These are phyloP conservation scores for Chlorodrepanis virens DNA, from an alignment of 2,113 vertebrate genomes.

Conservation along the genomic window DNA sequence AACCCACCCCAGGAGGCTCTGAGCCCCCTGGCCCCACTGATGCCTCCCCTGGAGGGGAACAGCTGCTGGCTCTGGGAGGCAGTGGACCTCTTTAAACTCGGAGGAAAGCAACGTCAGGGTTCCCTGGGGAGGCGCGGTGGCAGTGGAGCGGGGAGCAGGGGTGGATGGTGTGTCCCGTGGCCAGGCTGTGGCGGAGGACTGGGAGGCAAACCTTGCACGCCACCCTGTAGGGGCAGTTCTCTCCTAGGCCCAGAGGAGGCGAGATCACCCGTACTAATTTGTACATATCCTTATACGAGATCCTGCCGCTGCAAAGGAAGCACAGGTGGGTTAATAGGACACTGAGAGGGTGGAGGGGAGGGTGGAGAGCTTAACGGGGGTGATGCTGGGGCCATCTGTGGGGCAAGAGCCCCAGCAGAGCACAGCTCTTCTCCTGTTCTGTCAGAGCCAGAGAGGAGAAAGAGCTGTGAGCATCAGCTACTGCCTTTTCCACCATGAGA, in stretches of 20 bases:
- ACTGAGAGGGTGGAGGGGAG: constrained; percentile 60
- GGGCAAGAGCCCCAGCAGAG: not conserved
- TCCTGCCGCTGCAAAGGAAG: constrained; percentile 98
- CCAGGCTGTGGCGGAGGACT: constrained; percentile 75
- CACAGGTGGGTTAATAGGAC: constrained; percentile 84
- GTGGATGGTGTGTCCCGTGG: constrained; percentile 69
- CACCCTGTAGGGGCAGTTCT: constrained; percentile 99
- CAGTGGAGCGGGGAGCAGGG: constrained; percentile 68
- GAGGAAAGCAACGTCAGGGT: constrained; percentile 76
- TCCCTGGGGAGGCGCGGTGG: constrained; percentile 71
- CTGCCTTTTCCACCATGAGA: not conserved
- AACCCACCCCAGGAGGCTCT: constrained; percentile 31
- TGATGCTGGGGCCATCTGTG: not conserved
- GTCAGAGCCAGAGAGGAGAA: not conserved
- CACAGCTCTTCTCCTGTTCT: not conserved
- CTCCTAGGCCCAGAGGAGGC: constrained; percentile 99
- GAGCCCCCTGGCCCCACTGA: not conserved
- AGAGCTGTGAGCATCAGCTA: not conserved
- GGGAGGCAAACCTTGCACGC: constrained; percentile 99
- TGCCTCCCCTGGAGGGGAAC: constrained; percentile 41
- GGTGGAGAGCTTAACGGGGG: constrained; percentile 20
- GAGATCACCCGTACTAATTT: constrained; percentile 99
- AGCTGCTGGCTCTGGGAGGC: constrained; percentile 80
- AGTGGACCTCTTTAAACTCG: constrained; percentile 81
- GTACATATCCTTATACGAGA: constrained; percentile 99